Evolutionary conservation across 2,113 vertebrate genomes (phyloP), one percentile per base, ranked within the genome.

Genomic region (Heloderma charlesbogerti): DNA sequence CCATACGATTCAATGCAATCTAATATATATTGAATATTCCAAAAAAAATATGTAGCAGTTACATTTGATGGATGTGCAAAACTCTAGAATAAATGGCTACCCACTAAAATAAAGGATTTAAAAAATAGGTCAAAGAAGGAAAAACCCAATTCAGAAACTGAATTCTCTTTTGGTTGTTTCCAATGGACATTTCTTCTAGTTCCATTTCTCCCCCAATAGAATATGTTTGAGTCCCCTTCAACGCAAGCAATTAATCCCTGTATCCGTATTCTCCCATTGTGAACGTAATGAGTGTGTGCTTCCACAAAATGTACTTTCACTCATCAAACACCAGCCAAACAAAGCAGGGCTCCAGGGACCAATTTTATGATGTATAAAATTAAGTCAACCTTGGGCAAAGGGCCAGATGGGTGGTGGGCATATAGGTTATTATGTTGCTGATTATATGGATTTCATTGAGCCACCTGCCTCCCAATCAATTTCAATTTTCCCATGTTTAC

Each of bases 401-500:
- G 69, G 87, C 87, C 78, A 88, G n/a, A 34, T 51, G 87, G 87
- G 63, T 31, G 45, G 78, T 81, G 63, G 63, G 63, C 87, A 88
- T n/a, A 45, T 88, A 31, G 31, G 34, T 81, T 81, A 81, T 81
- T 69, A n/a, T 88, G 77, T 37, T 71, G 63, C 63, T 81, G 77
- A 69, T 69, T 81, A 22, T 81, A 81, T 51, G 34, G 31, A 51
- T 67, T 67, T 48, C 57, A 88, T 66, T 15, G 29, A 67, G 75
- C 87, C 87, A 88, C 87, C 87, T 88, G 87, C 87, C 75, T 67
- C 43, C 74, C 75, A 88, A 67, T 48, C 57, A 67, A 67, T 88
- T 48, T 88, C 86, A 31, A 27, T 69, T 88, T 40, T 6, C 63
- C 87, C n/a, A 29, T 88, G 34, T 51, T 81, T 81, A 81, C 75